phyloP scores from a whole-genome alignment of 2,888 invertebrate species.

The Empis livida region DNA sequence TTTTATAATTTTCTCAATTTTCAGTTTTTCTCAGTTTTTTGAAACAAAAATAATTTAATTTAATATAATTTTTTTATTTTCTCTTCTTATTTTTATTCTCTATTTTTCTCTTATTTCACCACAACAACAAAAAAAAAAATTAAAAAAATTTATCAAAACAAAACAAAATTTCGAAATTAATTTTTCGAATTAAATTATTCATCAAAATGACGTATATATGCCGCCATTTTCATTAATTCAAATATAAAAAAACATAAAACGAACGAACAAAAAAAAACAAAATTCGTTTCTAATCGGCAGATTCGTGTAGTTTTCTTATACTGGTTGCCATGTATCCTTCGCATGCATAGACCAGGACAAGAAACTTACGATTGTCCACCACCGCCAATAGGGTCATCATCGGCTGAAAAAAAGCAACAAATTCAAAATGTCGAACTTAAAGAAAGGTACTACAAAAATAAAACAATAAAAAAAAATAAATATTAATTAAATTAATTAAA shows the following conservation, averaged over 20 bases:
- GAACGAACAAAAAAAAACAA: too few relatives aligned
- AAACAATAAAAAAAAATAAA: too few relatives aligned
- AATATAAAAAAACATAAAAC: too few relatives aligned
- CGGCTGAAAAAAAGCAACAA: constrained; percentile 43
- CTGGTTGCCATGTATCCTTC: constrained; percentile 93
- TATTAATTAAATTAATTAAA: too few relatives aligned
- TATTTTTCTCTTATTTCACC: background rate
- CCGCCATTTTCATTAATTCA: too few relatives aligned
- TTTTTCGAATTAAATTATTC: too few relatives aligned
- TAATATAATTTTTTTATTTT: background rate
- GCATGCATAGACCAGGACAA: constrained; percentile 73
- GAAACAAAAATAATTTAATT: background rate
- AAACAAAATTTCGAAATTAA: too few relatives aligned
- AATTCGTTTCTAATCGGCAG: constrained; percentile 38
- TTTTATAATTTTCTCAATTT: too few relatives aligned
- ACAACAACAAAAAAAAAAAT: too few relatives aligned
- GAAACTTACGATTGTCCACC: constrained; percentile 38
- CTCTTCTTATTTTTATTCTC: background rate
- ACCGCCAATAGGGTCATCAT: constrained; percentile 46
- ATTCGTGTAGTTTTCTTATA: constrained; percentile 85
- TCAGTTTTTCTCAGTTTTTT: too few relatives aligned
- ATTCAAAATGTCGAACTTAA: constrained; percentile 77
- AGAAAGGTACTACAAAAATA: constrained; percentile 41
- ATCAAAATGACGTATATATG: too few relatives aligned
- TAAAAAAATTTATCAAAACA: too few relatives aligned